Evolutionary conservation across 2,888 invertebrate species (phyloP).

Genomic region (Trichogramma dendrolimi): DNA sequence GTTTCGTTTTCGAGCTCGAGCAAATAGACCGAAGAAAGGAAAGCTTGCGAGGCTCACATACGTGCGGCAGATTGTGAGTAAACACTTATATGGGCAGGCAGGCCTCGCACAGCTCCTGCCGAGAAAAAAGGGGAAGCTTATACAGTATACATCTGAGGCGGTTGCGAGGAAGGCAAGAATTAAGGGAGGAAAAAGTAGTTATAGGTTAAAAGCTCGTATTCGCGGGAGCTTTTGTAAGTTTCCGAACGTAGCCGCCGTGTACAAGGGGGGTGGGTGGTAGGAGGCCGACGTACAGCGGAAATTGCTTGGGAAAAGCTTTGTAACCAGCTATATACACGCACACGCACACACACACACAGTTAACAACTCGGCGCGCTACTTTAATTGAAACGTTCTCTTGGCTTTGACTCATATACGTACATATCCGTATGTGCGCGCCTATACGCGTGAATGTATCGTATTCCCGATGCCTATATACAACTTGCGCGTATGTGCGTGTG

Average conservation of each 20-base stretch:
- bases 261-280: no score
- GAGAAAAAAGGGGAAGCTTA: not conserved
- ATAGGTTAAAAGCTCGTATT: constrained; percentile 25
- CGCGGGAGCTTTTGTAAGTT: constrained; percentile 25
- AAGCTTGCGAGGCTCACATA: not conserved
- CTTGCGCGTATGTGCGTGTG: no score
- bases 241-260: constrained; percentile 4
- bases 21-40: not conserved
- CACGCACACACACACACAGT: not conserved
- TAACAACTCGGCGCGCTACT: not conserved
- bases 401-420: not conserved
- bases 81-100: not conserved
- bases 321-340: constrained; percentile 2
- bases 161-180: not conserved
- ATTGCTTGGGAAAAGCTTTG: constrained; percentile 26
- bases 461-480: no score
- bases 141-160: not conserved
- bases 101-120: not conserved
- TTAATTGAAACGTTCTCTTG: not conserved
- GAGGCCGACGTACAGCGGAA: constrained; percentile 8
- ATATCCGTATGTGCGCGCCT: not conserved
- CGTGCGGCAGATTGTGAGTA: not conserved
- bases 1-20: constrained; percentile 13
- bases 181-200: constrained; percentile 14
- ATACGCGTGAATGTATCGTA: not conserved